Conservation (phyloP, 2,888 invertebrate species). For the Megastigmus dorsalis region DNA sequence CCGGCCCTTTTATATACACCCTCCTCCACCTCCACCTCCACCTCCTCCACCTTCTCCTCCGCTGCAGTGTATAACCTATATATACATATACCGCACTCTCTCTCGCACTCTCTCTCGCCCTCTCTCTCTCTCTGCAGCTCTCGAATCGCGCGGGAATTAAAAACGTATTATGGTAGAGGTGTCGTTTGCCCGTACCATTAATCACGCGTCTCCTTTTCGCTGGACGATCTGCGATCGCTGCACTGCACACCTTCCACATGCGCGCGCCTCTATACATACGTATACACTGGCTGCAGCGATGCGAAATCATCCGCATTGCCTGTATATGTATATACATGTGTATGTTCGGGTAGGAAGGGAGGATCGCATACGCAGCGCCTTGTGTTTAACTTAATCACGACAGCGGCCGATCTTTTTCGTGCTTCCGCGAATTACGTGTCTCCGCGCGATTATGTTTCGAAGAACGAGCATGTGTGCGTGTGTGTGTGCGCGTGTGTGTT, state of each 20-base stretch:
- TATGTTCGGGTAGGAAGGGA: background rate
- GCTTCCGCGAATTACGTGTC: conserved; percentile 12
- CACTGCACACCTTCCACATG: too few species aligned
- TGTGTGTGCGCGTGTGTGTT: background rate
- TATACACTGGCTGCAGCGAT: too few species aligned
- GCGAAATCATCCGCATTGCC: too few species aligned
- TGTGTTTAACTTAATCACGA: conserved; percentile 41
- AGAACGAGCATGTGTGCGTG: background rate
- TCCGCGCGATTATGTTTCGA: background rate
- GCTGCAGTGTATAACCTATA: background rate
- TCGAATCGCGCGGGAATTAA: conserved; percentile 62
- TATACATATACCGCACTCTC: conserved; percentile 7
- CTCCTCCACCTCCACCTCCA: conserved; percentile 3
- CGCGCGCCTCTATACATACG: background rate
- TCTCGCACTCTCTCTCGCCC: background rate
- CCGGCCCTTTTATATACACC: conserved; percentile 41
- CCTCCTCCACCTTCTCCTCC: too few species aligned
- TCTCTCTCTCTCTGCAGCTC: background rate
- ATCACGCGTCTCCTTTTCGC: conserved; percentile 44
- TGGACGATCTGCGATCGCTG: background rate
- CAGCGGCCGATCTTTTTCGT: background rate
- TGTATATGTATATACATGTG: background rate
- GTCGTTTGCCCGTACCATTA: conserved; percentile 60
- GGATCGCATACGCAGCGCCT: background rate
- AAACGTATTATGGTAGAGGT: conserved; percentile 70